Conservation (phyloP, 2,888 invertebrate species). For the Drosophila tanythrix region DNA sequence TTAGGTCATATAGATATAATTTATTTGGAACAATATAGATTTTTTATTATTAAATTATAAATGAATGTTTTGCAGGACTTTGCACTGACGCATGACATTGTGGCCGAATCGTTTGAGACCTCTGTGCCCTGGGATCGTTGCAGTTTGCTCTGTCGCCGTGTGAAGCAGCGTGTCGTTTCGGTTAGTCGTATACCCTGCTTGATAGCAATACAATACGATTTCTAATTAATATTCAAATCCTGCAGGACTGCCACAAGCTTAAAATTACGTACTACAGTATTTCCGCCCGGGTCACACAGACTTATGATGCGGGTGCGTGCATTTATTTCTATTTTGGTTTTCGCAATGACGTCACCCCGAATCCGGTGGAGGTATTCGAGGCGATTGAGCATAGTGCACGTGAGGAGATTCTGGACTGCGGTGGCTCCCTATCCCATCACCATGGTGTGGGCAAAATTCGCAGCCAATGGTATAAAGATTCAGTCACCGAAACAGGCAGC, state of each 20-base stretch:
- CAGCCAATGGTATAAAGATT: slow-evolving; percentile 93
- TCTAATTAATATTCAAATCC: neutral
- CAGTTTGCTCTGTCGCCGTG: slow-evolving; percentile 92
- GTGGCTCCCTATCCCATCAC: slow-evolving; percentile 95
- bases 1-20: neutral
- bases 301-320: slow-evolving; percentile 98
- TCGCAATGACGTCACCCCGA: slow-evolving; percentile 87
- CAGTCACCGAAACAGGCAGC: slow-evolving; percentile 93
- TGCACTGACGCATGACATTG: slow-evolving; percentile 93
- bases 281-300: slow-evolving; percentile 96
- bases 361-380: slow-evolving; percentile 93
- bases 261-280: slow-evolving; percentile 88
- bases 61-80: slow-evolving; percentile 89
- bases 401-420: slow-evolving; percentile 94
- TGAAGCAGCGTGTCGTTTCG: slow-evolving; percentile 91
- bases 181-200: slow-evolving; percentile 75
- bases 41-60: neutral
- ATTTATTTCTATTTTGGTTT: slow-evolving; percentile 97
- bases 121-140: slow-evolving; percentile 98
- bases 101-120: slow-evolving; percentile 99
- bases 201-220: neutral
- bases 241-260: slow-evolving; percentile 87
- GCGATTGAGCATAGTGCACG: slow-evolving; percentile 94
- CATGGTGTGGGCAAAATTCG: slow-evolving; percentile 98
- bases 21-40: neutral